Percentiles rank a stretch among this genome's conserved stretches.
These are phyloP conservation scores for Bombus turneri DNA, from an alignment of 1,140 invertebrate species.

Conservation along the genomic window DNA sequence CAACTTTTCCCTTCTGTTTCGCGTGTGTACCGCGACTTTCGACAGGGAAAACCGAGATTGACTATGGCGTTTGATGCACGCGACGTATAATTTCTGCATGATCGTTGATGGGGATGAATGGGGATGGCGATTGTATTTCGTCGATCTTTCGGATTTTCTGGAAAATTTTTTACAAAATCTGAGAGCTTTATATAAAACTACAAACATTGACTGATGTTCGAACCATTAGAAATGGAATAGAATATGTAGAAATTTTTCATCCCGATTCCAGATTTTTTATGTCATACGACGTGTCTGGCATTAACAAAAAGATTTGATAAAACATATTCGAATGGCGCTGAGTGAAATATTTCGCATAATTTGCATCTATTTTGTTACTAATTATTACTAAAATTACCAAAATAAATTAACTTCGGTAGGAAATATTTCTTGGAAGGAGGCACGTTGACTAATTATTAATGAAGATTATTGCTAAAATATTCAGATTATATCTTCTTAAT, in stretches of 20 bases:
- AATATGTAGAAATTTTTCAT: too few relatives aligned
- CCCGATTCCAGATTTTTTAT: background rate
- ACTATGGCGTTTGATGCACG: background rate
- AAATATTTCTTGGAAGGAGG: background rate
- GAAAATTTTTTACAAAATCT: background rate
- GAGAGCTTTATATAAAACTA: background rate
- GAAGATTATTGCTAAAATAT: too few relatives aligned
- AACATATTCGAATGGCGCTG: background rate
- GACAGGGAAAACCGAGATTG: background rate
- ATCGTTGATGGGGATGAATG: slow-evolving; percentile 10
- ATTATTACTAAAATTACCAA: too few relatives aligned
- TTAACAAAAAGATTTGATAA: background rate
- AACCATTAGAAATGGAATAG: too few relatives aligned
- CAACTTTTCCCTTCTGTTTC: slow-evolving; percentile 27
- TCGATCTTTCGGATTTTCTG: background rate
- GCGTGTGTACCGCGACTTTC: background rate
- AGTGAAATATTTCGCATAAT: background rate
- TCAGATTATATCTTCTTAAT: background rate
- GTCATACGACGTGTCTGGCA: too few relatives aligned
- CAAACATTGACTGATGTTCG: background rate
- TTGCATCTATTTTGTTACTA: too few relatives aligned
- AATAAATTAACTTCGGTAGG: background rate
- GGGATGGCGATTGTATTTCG: background rate
- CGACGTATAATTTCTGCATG: background rate
- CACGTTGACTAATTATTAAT: background rate